Evolutionary conservation across 2,888 invertebrate genomes (phyloP).

Genomic region (Dascillus cervinus): DNA sequence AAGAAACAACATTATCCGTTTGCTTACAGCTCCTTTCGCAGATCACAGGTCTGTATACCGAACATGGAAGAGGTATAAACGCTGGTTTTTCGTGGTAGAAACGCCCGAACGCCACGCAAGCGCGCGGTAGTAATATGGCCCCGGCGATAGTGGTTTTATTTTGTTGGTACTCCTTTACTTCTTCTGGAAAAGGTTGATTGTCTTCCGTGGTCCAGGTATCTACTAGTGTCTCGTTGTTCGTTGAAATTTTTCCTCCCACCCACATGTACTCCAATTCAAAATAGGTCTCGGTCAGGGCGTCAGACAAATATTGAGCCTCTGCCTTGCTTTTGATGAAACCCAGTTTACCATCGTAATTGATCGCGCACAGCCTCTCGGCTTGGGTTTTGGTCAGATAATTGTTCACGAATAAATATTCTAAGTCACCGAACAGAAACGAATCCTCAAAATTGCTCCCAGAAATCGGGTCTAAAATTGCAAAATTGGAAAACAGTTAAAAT

Average conservation of each 20-base stretch:
- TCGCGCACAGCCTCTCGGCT: neutral
- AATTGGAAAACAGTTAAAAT: too few species aligned
- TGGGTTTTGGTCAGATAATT: neutral
- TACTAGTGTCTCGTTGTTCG: too few species aligned
- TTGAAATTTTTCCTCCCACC: slow-evolving; percentile 3
- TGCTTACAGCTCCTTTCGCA: too few species aligned
- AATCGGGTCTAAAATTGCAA: slow-evolving; percentile 2
- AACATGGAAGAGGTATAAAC: slow-evolving; percentile 1
- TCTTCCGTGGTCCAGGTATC: too few species aligned
- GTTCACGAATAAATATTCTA: neutral
- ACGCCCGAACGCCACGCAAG: slow-evolving; percentile 7
- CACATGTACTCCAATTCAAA: slow-evolving; percentile 36
- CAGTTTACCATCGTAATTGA: slow-evolving; percentile 21
- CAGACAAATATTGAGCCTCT: slow-evolving; percentile 45
- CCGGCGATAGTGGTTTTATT: too few species aligned
- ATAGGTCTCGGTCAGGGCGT: slow-evolving; percentile 44
- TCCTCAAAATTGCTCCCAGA: neutral
- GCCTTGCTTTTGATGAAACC: slow-evolving; percentile 43
- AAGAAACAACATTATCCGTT: too few species aligned
- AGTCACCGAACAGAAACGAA: neutral
- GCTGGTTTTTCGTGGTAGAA: slow-evolving; percentile 2
- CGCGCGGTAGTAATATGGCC: too few species aligned
- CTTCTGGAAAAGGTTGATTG: too few species aligned
- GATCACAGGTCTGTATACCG: slow-evolving; percentile 1
- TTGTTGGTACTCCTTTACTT: too few species aligned